Evolutionary conservation across 1,140 invertebrate species (phyloP), one percentile per base, ranked within the genome.

Genomic region (Brachionus sp.): DNA sequence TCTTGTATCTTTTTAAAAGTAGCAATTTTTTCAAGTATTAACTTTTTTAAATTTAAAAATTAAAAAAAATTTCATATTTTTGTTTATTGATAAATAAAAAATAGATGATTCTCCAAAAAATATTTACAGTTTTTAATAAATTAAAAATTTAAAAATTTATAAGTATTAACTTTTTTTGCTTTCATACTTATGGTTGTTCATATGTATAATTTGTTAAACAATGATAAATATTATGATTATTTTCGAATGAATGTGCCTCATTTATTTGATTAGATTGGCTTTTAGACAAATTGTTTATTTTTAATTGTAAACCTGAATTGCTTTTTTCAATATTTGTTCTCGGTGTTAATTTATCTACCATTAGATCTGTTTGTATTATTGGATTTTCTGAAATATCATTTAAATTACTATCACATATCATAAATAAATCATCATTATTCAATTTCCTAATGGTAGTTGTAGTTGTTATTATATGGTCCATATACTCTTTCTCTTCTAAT

Each of bases 401-500:
- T 25, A 75, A 46, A 75, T 75, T 75, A 33, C 10, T 75, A 6
- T 75, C 70, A 75, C 37, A 46, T 23, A 75, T 44, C 37, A 25
- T 46, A 33, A 75, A 75, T 25, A 75, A 46, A 75, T 75, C 70
- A 25, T 75, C 33, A 25, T 75, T 75, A 23, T 16, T 75, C 19
- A 75, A 13, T 44, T 16, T 75, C 5, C 70, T 23, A 12, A 75
- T 29, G 25, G 77, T 80, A 23, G 75, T 78, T 5, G 77, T 80
- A 2, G 77, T 80, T 37, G 77, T 80, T 35, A 80, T 66, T 25
- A 80, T 66, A 62, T 80, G 77, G 57, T 80, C 77, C 50, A 57
- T 42, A 29, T 80, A 80, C 13, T 80, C 77, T 66, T 80, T 80
- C 57, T 80, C 77, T 37, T 80, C 77, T 23, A 80, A 16, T 66